These are phyloP conservation scores for Virgularia gustaviana DNA, from an alignment of 92 coral and sea anemone species.

Conservation along the genomic window DNA sequence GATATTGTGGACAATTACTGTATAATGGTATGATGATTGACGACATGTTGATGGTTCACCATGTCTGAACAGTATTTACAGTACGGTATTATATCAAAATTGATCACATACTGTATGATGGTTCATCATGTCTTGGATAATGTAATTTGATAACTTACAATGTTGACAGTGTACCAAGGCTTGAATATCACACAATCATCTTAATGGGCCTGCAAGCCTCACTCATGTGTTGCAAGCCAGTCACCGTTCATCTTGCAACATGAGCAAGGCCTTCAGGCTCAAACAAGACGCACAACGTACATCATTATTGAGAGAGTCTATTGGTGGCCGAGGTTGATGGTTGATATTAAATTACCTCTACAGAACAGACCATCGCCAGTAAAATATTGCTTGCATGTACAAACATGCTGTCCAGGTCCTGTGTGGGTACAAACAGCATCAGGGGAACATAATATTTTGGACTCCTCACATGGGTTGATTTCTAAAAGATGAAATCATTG, in stretches of 20 bases:
- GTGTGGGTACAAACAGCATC: conserved; percentile 60
- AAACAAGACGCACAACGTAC: background rate
- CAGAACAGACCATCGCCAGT: conserved; percentile 90
- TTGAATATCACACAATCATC: too few species aligned
- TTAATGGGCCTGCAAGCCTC: too few species aligned
- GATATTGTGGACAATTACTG: too few species aligned
- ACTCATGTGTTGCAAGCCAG: background rate
- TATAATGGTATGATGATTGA: too few species aligned
- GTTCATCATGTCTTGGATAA: background rate
- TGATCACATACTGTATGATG: too few species aligned
- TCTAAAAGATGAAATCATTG: too few species aligned
- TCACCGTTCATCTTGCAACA: too few species aligned
- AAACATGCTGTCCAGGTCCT: conserved; percentile 68
- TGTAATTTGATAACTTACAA: too few species aligned
- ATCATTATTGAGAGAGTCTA: background rate
- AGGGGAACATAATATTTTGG: conserved; percentile 46
- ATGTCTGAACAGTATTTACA: too few species aligned
- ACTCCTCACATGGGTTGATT: conserved; percentile 69
- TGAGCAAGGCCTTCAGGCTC: background rate
- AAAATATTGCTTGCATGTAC: conserved; percentile 67
- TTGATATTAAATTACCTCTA: conserved; percentile 56
- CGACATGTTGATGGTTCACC: too few species aligned
- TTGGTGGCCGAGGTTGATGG: background rate
- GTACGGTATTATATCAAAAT: too few species aligned
- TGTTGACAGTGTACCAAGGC: too few species aligned